phyloP scores from a whole-genome alignment of 2,888 invertebrate genomes.

The Sepioteuthis lessoniana region DNA sequence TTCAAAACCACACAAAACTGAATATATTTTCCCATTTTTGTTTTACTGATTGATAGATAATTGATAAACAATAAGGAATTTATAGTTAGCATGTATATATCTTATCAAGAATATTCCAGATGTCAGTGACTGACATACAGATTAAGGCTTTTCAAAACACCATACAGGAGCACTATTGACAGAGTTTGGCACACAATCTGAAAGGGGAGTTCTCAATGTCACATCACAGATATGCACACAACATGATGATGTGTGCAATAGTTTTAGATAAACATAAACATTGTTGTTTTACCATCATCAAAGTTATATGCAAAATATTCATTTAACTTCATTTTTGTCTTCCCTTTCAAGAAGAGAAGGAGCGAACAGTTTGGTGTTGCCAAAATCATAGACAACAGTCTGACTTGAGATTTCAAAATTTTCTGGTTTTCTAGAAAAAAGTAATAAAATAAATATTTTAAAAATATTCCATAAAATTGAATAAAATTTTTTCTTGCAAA shows the following conservation, averaged over 20 bases:
- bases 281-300: background rate
- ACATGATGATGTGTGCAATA: background rate
- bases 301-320: background rate
- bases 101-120: background rate
- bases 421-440: background rate
- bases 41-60: background rate
- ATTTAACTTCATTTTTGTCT: slow-evolving; percentile 33
- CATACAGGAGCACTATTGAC: slow-evolving; percentile 38
- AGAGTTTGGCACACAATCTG: slow-evolving; percentile 24
- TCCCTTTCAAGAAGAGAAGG: background rate
- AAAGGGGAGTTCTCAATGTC: background rate
- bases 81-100: background rate
- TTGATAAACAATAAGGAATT: background rate
- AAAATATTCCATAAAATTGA: background rate
- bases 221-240: background rate
- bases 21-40: slow-evolving; percentile 8
- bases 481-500: background rate
- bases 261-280: background rate
- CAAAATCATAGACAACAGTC: background rate
- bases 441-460: background rate
- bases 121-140: background rate
- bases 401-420: background rate
- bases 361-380: background rate
- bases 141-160: slow-evolving; percentile 25
- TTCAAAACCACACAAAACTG: background rate